A percentile compares a stretch with the other conserved stretches of the same genome.
Evolutionary conservation across 2,797 vertebrate genomes (phyloP).

Genomic region (Lepidocolaptes lacrymiger): DNA sequence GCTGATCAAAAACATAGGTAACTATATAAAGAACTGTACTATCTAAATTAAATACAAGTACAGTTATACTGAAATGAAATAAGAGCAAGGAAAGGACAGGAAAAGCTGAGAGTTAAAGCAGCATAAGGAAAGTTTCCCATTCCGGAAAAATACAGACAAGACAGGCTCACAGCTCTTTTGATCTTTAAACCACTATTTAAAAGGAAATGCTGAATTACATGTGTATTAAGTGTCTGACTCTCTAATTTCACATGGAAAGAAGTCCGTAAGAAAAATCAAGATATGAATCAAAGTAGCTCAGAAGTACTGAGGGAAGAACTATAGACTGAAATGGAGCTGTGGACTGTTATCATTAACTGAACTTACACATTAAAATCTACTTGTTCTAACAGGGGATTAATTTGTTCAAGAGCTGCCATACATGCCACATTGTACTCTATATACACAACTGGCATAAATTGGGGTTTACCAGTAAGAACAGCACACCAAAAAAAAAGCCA

Average conservation of each 20-base stretch:
- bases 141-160: constrained; percentile 13
- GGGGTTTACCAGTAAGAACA: background rate
- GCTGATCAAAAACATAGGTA: background rate
- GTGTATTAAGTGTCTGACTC: background rate
- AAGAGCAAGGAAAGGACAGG: constrained; percentile 33
- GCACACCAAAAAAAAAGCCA: background rate
- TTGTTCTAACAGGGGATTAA: background rate
- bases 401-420: background rate
- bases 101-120: background rate
- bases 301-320: background rate
- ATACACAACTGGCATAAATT: background rate
- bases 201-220: constrained; percentile 48
- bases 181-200: constrained; percentile 34
- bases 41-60: background rate
- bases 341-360: background rate
- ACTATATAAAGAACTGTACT: background rate
- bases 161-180: background rate
- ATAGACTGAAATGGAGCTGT: background rate
- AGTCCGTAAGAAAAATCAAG: background rate
- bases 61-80: background rate
- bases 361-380: background rate
- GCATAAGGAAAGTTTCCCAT: background rate
- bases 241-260: constrained; percentile 20
- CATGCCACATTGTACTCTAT: background rate
- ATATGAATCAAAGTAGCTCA: background rate